Conservation (phyloP, 1,140 invertebrate species). For the Platyura marginata region DNA sequence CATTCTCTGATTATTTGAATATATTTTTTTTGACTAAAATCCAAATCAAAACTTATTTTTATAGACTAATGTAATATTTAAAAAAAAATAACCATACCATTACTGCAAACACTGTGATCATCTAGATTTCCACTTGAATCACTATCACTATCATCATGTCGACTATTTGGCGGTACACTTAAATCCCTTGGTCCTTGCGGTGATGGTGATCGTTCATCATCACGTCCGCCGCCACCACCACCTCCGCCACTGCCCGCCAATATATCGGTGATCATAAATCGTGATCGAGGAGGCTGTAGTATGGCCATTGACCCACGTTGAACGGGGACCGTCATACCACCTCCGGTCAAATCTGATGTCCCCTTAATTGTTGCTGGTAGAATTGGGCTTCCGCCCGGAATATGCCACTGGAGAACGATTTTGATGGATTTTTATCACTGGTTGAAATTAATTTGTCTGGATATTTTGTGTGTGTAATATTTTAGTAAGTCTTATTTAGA, state of each 20-base stretch:
- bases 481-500: no score
- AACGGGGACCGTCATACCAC: slow-evolving; percentile 26
- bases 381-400: slow-evolving; percentile 3
- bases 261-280: slow-evolving; percentile 66
- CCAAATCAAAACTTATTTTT: no score
- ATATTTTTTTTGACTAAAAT: no score
- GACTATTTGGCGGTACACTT: slow-evolving; percentile 8
- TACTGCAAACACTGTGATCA: slow-evolving; percentile 24
- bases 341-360: slow-evolving; percentile 15
- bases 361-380: slow-evolving; percentile 7
- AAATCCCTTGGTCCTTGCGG: slow-evolving; percentile 13
- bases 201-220: slow-evolving; percentile 19
- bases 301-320: slow-evolving; percentile 24
- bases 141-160: slow-evolving; percentile 22
- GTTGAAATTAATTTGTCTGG: no score
- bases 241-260: slow-evolving; percentile 34
- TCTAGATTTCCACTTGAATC: slow-evolving; percentile 20
- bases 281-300: slow-evolving; percentile 41
- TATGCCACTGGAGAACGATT: slow-evolving; percentile 4
- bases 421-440: slow-evolving; percentile 2
- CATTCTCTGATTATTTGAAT: no score
- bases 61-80: no score
- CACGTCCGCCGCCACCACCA: slow-evolving; percentile 12
- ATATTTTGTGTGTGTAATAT: no score
- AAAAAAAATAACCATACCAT: slow-evolving; percentile 20